Percentiles rank a stretch among this genome's conserved stretches.
These are phyloP conservation scores for Lamproptera curius DNA, from an alignment of 2,888 invertebrate genomes.

Conservation along the genomic window DNA sequence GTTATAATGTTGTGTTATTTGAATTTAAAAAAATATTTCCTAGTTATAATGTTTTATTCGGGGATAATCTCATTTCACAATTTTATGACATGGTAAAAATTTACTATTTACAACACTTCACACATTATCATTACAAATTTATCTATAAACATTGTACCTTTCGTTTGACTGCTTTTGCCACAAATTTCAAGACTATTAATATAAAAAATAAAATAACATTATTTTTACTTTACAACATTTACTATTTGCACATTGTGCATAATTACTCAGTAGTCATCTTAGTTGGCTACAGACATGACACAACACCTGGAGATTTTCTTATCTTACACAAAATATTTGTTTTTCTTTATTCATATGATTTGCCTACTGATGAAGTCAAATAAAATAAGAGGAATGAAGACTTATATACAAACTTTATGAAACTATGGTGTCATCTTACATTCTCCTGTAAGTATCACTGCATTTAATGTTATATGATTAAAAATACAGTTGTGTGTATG, in stretches of 20 bases:
- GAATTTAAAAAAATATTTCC: constrained; percentile 26
- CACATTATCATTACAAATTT: constrained; percentile 62
- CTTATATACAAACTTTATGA: constrained; percentile 14
- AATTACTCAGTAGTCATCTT: constrained; percentile 34
- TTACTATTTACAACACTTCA: constrained; percentile 68
- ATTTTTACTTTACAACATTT: constrained; percentile 64
- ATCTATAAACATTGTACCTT: constrained; percentile 69
- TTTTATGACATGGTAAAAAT: constrained; percentile 70
- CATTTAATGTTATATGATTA: constrained; percentile 6
- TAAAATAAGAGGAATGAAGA: constrained; percentile 5
- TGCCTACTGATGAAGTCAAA: constrained; percentile 4
- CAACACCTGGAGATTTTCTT: constrained; percentile 8
- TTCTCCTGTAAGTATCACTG: not conserved
- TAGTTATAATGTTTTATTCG: constrained; percentile 69
- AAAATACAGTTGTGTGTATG: constrained; percentile 4
- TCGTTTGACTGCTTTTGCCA: constrained; percentile 51
- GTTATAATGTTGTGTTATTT: too few relatives aligned
- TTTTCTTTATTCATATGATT: constrained; percentile 1
- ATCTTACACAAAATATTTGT: constrained; percentile 5
- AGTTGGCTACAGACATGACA: constrained; percentile 4
- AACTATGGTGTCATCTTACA: constrained; percentile 1
- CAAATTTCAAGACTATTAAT: constrained; percentile 57
- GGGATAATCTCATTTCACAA: constrained; percentile 76
- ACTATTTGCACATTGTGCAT: constrained; percentile 64
- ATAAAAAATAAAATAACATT: constrained; percentile 70